Base-by-base conservation (phyloP, 1,140 invertebrate genomes). In the Ruditapes philippinarum region DNA sequence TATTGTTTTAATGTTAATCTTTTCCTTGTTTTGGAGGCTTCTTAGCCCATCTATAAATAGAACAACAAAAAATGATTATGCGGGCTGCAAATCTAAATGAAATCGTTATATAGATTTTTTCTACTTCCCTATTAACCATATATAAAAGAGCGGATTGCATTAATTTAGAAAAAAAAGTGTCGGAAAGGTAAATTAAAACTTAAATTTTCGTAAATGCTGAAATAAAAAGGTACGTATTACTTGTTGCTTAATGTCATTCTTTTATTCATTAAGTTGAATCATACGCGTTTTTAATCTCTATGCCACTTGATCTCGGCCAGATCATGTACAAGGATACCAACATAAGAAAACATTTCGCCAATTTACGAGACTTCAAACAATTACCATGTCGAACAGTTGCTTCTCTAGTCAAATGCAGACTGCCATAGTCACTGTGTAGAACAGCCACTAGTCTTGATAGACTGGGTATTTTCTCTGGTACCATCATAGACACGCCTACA, bases 361-460 rank as follows among this genome's bases (percentile, higher is more conserved):
- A 22, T 11, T 9, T 22, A 12, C 49, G 22, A 51, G 22, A 12
- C 9, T 51, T 22, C 22, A n/a, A n/a, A n/a, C n/a, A n/a, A 54
- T 17, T 89, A 92, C 92, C 74, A 57, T 92, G 49, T 65, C 84
- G 82, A 22, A 88, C 88, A 4, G 81, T 62, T 22, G 84, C 79
- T 70, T 49, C 42, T 57, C 87, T 74, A 28, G 68, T 70, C 9
- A 92, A 89, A 22, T 91, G 88, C 3, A 92, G 62, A 62, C 90
- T 92, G 4, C 92, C 92, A n/a, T 90, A 91, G 54, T 92, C 92
- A 81, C 90, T 91, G 62, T 91, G 84, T 28, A 92, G 31, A 5
- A 90, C 74, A 78, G 89, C 90, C 7, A 89, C 76, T 0, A 92
- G 65, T 31, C 88, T 78, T 0, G 87, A 70, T 12, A 88, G 51